These are phyloP conservation scores for Chelonoidis abingdonii DNA, from an alignment of 2,113 vertebrate species.

Conservation along the genomic window DNA sequence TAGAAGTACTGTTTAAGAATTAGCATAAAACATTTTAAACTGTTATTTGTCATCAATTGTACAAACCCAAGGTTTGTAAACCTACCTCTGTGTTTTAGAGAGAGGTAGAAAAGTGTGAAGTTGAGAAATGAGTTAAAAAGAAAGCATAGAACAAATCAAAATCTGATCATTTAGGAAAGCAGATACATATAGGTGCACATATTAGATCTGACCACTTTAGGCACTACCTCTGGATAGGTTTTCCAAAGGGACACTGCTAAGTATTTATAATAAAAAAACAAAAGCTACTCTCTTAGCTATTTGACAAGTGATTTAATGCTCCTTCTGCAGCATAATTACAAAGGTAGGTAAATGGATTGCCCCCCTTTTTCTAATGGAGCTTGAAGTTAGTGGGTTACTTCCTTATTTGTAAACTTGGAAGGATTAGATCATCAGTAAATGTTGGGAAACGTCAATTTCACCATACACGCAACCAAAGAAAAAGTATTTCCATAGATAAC, in stretches of 20 bases:
- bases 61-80: neutral
- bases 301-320: neutral
- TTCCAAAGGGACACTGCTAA: slow-evolving; percentile 65
- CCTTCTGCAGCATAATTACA: slow-evolving; percentile 18
- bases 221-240: slow-evolving; percentile 25
- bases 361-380: neutral
- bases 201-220: slow-evolving; percentile 9
- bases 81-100: neutral
- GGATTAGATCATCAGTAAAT: no score
- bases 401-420: neutral
- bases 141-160: slow-evolving; percentile 25
- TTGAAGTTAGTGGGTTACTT: neutral
- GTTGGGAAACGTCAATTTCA: neutral
- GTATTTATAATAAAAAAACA: neutral
- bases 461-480: neutral
- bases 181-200: neutral
- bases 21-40: neutral
- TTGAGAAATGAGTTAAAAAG: slow-evolving; percentile 12
- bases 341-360: neutral
- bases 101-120: neutral
- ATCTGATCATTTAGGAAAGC: neutral
- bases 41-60: neutral
- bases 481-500: neutral
- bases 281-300: neutral
- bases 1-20: neutral